Base-by-base conservation (phyloP, 2,888 invertebrate genomes). In the Neuroscelio doddi region DNA sequence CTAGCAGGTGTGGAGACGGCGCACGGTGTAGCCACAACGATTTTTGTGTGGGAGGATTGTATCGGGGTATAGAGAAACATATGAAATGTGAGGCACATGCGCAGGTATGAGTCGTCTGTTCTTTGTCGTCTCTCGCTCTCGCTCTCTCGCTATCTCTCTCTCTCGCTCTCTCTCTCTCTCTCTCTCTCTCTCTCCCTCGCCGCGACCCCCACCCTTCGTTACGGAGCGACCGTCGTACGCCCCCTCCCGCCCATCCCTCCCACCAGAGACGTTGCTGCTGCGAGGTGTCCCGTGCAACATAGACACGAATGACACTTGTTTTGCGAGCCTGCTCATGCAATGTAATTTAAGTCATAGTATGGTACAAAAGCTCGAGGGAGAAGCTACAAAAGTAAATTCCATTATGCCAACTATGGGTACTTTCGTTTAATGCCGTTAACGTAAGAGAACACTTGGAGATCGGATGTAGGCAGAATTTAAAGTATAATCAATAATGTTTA, bases 321-420 rank as follows among this genome's bases (percentile, higher is more conserved):
- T 75, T 71, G 57, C 59, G 15, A 14, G 12, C 14, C 12, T 36
- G 26, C 53, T 66, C 59, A 62, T 45, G 46, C 71, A 68, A 69
- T 74, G 71, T 72, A 74, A 77, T 77, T 74, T 69, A 71, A n/a
- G 71, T 70, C 47, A 50, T 36, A 39, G 29, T 17, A 34, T 24
- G 36, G 27, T 27, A 21, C 36, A 29, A 39, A 50, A 50, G 64
- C 67, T 65, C 69, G 57, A 68, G 64, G 50, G 65, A 55, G 77
- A 77, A 78, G 75, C 74, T 77, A 72, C 74, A 78, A 77, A 78
- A 78, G 75, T 79, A 75, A 78, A 78, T 79, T 77, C 74, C 73
- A 78, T 79, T 77, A 76, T 64, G 70, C 64, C 63, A 65, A 59
- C 70, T 68, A 57, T 64, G 70, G 64, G 73, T 71, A 73, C 74